A percentile compares a stretch with the other conserved stretches of the same genome.
These are phyloP conservation scores for Bos taurus DNA, from an alignment of 2,113 vertebrate genomes.

Conservation along the genomic window ARS-UCD2.0 NC_037333.1:28234001-28234500, in stretches of 20 bases:
- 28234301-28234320: neutral
- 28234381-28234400: accelerated
- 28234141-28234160: neutral
- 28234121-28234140: neutral
- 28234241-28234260: neutral
- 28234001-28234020: neutral
- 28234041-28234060: neutral
- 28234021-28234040: neutral
- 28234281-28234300: neutral
- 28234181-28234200: constrained; percentile 87
- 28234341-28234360: neutral
- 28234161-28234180: constrained; percentile 88
- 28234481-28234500: neutral
- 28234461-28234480: neutral
- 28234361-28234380: neutral
- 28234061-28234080: neutral
- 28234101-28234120: accelerated
- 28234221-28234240: constrained; percentile 45
- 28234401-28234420: neutral
- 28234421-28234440: neutral
- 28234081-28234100: neutral
- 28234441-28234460: neutral
- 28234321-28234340: neutral
- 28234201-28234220: constrained; percentile 89
- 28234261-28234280: neutral